Evolutionary conservation across 1,140 invertebrate species (phyloP), one percentile per base, ranked within the genome.

Genomic region (Drosophila tristis): DNA sequence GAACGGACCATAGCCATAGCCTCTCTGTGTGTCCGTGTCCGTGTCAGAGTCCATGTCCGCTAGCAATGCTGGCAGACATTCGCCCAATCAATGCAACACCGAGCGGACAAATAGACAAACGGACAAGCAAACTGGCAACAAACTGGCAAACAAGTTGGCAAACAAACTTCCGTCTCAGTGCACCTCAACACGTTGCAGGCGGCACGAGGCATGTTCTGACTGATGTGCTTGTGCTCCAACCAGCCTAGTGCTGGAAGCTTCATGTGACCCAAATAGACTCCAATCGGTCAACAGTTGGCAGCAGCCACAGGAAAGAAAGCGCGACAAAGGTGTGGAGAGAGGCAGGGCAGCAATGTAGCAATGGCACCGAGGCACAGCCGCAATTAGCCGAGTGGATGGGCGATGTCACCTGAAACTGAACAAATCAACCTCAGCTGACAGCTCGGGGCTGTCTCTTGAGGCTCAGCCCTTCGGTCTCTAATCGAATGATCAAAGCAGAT

Each of bases 81-180:
- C 55, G 63, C 53, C 56, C 73, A 77, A 77, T 76, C 74, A 77
- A 75, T 75, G 72, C 72, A 75, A 59, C 53, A 74, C 61, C 44
- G n/a, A 60, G 55, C 51, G 57, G 55, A 58, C 49, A 71, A 59
- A 20, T 20, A 55, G 45, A 60, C 47, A 74, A 50, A 54, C 42
- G 65, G 64, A 77, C 47, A 50, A 51, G 13, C n/a, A 13, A 29
- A 58, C 63, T 55, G n/a, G 4, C 44, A 50, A 49, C 56, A 44
- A 72, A 60, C 68, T 61, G 70, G 20, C 57, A 62, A 72, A 62
- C 56, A 74, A 74, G 71, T 74, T 74, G 71, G 71, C 72, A 75
- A 75, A 75, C 72, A 86, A 78, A 70, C 82, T 86, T 86, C 84
- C 82, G 82, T 78, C 71, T 87, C 74, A 77, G 51, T 79, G 82